These are phyloP conservation scores for Apoda limacodes DNA, from an alignment of 2,888 invertebrate species.

Conservation along the genomic window DNA sequence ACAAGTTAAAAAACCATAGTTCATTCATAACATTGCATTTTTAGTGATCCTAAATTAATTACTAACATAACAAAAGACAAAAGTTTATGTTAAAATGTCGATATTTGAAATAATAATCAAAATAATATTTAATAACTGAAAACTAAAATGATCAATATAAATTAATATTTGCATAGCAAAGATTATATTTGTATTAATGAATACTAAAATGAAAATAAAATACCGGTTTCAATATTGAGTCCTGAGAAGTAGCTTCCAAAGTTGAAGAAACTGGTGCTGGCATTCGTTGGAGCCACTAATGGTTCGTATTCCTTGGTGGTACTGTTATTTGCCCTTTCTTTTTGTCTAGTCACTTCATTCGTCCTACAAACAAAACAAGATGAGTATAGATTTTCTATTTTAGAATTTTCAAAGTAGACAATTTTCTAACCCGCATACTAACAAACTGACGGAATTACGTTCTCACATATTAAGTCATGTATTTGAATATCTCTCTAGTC, in stretches of 20 bases:
- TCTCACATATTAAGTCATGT: too few relatives aligned
- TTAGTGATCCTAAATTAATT: too few relatives aligned
- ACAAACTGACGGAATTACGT: too few relatives aligned
- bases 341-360: conserved; percentile 55
- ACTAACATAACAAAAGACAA: too few relatives aligned
- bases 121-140: too few relatives aligned
- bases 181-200: not conserved
- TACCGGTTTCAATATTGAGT: conserved; percentile 39
- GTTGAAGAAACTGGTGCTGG: conserved; percentile 30
- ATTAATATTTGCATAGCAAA: conserved; percentile 1
- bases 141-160: conserved; percentile 10
- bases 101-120: too few relatives aligned
- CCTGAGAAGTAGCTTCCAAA: conserved; percentile 50
- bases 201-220: not conserved
- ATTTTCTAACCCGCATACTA: too few relatives aligned
- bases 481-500: too few relatives aligned
- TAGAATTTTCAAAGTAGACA: too few relatives aligned
- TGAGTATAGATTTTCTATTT: conserved; percentile 5
- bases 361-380: conserved; percentile 34
- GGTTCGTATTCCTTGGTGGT: conserved; percentile 42
- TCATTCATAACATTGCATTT: conserved; percentile 6
- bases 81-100: too few relatives aligned
- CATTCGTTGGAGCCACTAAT: conserved; percentile 30
- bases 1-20: conserved; percentile 3
- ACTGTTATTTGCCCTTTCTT: conserved; percentile 46